phyloP scores from a whole-genome alignment of 30 jellyfish, hydroid and myxozoan species.

The Aurelia sp. region DNA sequence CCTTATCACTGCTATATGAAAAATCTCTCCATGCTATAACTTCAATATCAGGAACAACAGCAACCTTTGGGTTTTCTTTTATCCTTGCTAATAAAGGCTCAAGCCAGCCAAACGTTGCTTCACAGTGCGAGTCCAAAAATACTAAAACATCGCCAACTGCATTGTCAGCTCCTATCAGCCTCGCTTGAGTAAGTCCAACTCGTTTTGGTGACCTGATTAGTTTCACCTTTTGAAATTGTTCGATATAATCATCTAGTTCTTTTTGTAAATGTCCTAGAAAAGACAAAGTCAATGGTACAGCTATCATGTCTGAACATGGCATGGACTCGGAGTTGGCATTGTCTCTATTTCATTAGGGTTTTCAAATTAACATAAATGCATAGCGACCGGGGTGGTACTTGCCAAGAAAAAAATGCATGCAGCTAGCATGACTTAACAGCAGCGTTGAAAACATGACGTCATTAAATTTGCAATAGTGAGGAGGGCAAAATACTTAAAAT shows the following conservation, averaged over 20 bases:
- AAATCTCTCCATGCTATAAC: constrained; percentile 94
- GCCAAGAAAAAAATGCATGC: no score
- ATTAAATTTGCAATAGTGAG: no score
- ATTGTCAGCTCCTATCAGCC: constrained; percentile 93
- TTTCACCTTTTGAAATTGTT: constrained; percentile 56
- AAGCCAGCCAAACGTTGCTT: constrained; percentile 97
- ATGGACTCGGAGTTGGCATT: no score
- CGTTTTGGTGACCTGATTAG: constrained; percentile 94
- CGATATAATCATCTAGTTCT: constrained; percentile 68
- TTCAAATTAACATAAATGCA: no score
- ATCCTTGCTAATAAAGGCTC: constrained; percentile 95
- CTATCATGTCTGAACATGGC: no score
- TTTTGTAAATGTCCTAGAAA: constrained; percentile 72
- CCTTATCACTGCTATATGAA: constrained; percentile 85
- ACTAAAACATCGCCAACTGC: constrained; percentile 98
- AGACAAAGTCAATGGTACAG: not conserved
- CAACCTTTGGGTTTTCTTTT: constrained; percentile 75
- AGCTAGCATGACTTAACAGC: no score
- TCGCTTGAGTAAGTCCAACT: constrained; percentile 98
- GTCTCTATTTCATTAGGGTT: no score
- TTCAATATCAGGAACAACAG: constrained; percentile 99
- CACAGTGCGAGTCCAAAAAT: constrained; percentile 98
- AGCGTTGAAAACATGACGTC: no score
- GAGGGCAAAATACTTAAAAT: no score
- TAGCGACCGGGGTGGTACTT: no score